Base-by-base conservation (phyloP, 2,888 invertebrate species). In the Psococerastis gibbosa region DNA sequence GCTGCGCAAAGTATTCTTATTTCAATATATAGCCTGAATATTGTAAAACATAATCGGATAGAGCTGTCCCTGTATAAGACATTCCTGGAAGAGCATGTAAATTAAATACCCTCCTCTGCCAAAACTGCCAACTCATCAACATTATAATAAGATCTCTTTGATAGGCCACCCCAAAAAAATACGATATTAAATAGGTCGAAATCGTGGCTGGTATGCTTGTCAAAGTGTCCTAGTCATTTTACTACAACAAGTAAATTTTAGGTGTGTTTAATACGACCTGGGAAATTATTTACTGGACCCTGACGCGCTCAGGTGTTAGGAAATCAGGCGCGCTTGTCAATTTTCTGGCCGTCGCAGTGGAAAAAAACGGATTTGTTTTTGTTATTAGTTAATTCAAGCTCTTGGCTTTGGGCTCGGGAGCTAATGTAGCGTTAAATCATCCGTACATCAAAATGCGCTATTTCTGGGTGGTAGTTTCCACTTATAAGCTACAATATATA, bases 211-310 rank as follows among this genome's bases (percentile, higher is more conserved):
- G 27, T 38, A 38, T 20, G 38, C 17, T 22, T 38, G 38, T 38
- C 38, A 38, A 38, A 38, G 20, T 13, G 38, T 27, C 27, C 27
- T 27, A 11, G 11, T 11, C 6, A 6, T 11, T 27, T 27, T 38
- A 38, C 22, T 13, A 38, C 38, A 38, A 38, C 38, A 38, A 38
- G 38, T 38, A 38, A 38, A 38, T 38, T 38, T 38, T 27, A 6
- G 11, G 11, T 27, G 27, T 27, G 11, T 27, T 27, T 9, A 27
- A 9, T 27, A n/a, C n/a, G n/a, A n/a, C 38, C 17, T 38, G 38
- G 22, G 38, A 38, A 38, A 20, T 38, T 18, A n/a, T 17, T 38
- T 38, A 38, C 17, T 20, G 38, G 38, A 38, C 38, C 38, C 20
- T 38, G 38, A 38, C 38, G 38, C 15, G 5, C 20, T 38, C 22